These are phyloP conservation scores for Corythaeola cristata DNA, from an alignment of 2,113 vertebrate genomes.

Conservation along the genomic window DNA sequence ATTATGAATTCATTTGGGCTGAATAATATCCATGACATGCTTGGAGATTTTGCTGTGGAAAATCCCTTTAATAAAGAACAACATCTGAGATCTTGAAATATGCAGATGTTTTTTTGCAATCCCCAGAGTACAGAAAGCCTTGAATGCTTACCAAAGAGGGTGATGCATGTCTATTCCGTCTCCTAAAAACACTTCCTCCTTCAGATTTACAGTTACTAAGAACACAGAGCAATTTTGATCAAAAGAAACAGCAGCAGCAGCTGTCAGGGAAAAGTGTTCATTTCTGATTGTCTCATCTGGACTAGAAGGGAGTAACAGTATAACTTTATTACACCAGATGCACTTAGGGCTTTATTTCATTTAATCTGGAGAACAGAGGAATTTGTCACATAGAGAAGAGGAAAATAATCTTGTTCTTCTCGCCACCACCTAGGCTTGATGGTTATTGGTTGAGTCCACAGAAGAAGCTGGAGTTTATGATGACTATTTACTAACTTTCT, in stretches of 20 bases:
- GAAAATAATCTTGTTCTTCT: slow-evolving; percentile 56
- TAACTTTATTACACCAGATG: slow-evolving; percentile 55
- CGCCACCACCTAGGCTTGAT: background rate
- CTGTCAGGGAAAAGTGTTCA: slow-evolving; percentile 46
- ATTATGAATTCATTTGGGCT: slow-evolving; percentile 7
- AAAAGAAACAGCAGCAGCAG: slow-evolving; percentile 60
- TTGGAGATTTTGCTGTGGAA: slow-evolving; percentile 22
- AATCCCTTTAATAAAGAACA: slow-evolving; percentile 28
- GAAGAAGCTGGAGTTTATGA: slow-evolving; percentile 36
- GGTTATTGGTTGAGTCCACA: slow-evolving; percentile 6
- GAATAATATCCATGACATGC: background rate
- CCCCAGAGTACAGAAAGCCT: background rate
- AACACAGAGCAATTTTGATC: slow-evolving; percentile 57
- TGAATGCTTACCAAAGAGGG: slow-evolving; percentile 13
- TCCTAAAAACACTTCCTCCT: slow-evolving; percentile 52
- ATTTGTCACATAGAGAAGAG: slow-evolving; percentile 66
- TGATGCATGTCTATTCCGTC: slow-evolving; percentile 32
- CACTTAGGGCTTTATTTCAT: slow-evolving; percentile 45
- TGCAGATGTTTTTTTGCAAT: background rate
- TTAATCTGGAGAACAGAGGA: slow-evolving; percentile 51
- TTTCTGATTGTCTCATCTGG: slow-evolving; percentile 63
- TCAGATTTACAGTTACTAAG: slow-evolving; percentile 55
- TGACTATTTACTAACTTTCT: slow-evolving; percentile 58
- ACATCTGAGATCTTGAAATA: slow-evolving; percentile 32
- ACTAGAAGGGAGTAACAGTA: background rate